These are phyloP conservation scores for Epinephelus fuscoguttatus DNA, from an alignment of 2,113 vertebrate genomes.

Conservation along the genomic window DNA sequence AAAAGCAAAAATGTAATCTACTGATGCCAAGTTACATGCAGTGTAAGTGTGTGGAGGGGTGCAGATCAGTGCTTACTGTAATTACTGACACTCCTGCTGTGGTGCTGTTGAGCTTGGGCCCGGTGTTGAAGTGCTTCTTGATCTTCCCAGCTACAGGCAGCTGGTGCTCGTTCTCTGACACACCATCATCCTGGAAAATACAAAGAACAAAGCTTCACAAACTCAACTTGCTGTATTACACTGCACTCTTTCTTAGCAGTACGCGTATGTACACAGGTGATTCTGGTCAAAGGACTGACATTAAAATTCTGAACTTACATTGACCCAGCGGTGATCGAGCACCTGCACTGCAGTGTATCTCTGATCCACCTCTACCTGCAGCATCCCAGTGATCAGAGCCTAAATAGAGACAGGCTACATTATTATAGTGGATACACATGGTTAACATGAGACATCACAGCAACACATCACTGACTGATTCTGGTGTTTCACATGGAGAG, in stretches of 20 bases:
- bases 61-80: conserved; percentile 89
- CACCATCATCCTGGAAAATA: conserved; percentile 89
- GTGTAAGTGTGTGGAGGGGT: background rate
- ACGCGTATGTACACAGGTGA: background rate
- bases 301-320: conserved; percentile 86
- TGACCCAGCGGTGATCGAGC: conserved; percentile 97
- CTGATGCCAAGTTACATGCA: conserved; percentile 28
- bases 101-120: conserved; percentile 90
- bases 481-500: background rate
- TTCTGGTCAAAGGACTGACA: background rate
- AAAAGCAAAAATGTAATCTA: background rate
- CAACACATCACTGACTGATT: conserved; percentile 16
- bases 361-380: conserved; percentile 92
- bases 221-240: background rate
- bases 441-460: background rate
- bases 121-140: conserved; percentile 97
- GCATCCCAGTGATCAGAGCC: conserved; percentile 96
- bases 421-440: background rate
- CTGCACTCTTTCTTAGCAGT: background rate
- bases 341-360: conserved; percentile 94
- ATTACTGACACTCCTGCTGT: conserved; percentile 96
- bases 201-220: conserved; percentile 20
- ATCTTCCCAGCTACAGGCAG: conserved; percentile 96
- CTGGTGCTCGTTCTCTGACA: conserved; percentile 92
- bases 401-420: conserved; percentile 62